phyloP scores from a whole-genome alignment of 2,888 invertebrate species.

The Nemotelus nigrinus region DNA sequence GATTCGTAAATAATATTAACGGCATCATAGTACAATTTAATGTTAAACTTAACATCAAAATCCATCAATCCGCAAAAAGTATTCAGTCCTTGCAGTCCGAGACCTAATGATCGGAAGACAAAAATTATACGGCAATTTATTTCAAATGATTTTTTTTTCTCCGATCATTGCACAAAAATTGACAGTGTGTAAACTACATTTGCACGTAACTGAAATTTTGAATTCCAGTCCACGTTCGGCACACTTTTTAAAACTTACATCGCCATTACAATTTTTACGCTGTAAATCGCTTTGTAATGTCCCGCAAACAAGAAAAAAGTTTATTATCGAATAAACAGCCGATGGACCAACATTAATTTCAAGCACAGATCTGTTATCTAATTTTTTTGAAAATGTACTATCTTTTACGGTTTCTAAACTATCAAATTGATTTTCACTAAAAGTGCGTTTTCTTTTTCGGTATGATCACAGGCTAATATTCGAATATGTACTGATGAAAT shows the following conservation, averaged over 20 bases:
- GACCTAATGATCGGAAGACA: slow-evolving; percentile 4
- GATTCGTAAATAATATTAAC: too few species aligned
- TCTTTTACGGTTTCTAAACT: not conserved
- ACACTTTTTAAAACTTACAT: slow-evolving; percentile 12
- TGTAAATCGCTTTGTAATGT: too few species aligned
- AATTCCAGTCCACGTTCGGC: slow-evolving; percentile 1
- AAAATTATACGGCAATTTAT: slow-evolving; percentile 14
- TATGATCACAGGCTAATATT: not conserved
- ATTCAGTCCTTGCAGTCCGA: too few species aligned
- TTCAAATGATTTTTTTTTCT: slow-evolving; percentile 1
- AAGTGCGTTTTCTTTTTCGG: too few species aligned
- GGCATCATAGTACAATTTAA: not conserved
- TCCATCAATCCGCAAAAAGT: too few species aligned
- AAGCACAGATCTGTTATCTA: not conserved
- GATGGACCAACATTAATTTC: not conserved
- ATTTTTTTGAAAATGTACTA: not conserved
- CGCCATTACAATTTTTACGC: slow-evolving; percentile 4
- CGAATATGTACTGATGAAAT: not conserved
- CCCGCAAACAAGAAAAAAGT: too few species aligned
- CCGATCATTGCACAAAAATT: slow-evolving; percentile 13
- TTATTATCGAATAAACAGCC: not conserved
- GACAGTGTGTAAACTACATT: slow-evolving; percentile 16
- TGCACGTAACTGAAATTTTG: slow-evolving; percentile 11
- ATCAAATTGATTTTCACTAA: not conserved
- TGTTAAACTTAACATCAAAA: not conserved